A percentile compares a stretch with the other conserved stretches of the same genome.
phyloP scores from a whole-genome alignment of 2,888 invertebrate species.

The Theretra japonica region DNA sequence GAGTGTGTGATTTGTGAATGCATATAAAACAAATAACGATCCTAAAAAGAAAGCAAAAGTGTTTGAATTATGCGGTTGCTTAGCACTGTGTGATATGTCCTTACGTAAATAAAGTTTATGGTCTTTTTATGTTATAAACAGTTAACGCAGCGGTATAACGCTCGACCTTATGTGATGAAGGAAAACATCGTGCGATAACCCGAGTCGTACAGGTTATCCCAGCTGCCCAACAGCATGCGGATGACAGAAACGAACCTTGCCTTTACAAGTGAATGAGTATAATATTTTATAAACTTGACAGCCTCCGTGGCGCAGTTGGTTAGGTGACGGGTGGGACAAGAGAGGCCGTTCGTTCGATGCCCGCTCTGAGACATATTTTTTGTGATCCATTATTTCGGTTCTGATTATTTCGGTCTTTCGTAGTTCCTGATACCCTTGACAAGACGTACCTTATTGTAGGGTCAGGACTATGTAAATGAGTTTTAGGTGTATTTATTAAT shows the following conservation, averaged over 20 bases:
- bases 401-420: too few species aligned
- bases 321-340: too few species aligned
- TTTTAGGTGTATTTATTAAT: too few species aligned
- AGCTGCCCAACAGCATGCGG: neutral
- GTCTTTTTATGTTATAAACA: neutral
- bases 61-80: neutral
- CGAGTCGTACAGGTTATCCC: slow-evolving; percentile 4
- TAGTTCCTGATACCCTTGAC: too few species aligned
- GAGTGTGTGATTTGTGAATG: too few species aligned
- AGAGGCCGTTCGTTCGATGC: too few species aligned
- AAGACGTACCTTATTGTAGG: too few species aligned
- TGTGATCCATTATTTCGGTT: too few species aligned
- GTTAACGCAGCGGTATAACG: neutral
- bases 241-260: neutral
- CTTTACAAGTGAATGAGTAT: neutral
- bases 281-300: neutral
- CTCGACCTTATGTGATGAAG: slow-evolving; percentile 5
- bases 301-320: neutral
- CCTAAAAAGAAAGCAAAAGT: neutral
- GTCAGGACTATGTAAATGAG: too few species aligned
- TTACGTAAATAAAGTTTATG: slow-evolving; percentile 7
- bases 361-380: too few species aligned
- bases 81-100: neutral
- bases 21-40: too few species aligned
- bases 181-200: slow-evolving; percentile 5